Conservation (phyloP, 2,888 invertebrate genomes). For the Agrochola macilenta region DNA sequence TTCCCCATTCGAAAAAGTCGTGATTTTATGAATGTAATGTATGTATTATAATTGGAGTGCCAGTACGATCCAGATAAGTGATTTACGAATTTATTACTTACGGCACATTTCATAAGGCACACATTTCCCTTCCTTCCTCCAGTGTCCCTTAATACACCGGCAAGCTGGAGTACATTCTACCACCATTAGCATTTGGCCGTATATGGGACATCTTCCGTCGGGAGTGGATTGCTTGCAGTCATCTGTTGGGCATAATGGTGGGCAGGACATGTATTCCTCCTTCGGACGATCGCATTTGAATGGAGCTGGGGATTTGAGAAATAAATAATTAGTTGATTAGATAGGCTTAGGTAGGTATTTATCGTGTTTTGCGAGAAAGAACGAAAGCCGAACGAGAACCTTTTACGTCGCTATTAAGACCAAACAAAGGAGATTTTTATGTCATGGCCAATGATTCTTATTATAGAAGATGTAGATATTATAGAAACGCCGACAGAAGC, state of each 20-base stretch:
- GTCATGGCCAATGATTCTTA: no score
- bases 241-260: constrained; percentile 73
- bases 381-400: neutral
- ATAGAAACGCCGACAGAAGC: neutral
- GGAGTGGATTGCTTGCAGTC: constrained; percentile 71
- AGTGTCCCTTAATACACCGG: constrained; percentile 69
- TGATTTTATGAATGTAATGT: no score
- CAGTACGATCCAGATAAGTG: no score
- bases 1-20: no score
- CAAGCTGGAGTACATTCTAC: constrained; percentile 71
- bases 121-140: constrained; percentile 71
- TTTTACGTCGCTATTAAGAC: neutral
- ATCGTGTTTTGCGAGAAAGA: neutral
- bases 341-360: neutral
- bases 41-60: no score
- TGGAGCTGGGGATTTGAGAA: constrained; percentile 64
- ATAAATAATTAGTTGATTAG: neutral
- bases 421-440: neutral
- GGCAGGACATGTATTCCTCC: constrained; percentile 71
- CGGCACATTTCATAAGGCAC: constrained; percentile 70
- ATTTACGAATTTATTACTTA: constrained; percentile 45
- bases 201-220: constrained; percentile 64
- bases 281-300: constrained; percentile 71
- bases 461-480: neutral
- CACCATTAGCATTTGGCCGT: constrained; percentile 48